Evolutionary conservation across 2,113 vertebrate genomes (phyloP).

Genomic region (Ginglymostoma cirratum): DNA sequence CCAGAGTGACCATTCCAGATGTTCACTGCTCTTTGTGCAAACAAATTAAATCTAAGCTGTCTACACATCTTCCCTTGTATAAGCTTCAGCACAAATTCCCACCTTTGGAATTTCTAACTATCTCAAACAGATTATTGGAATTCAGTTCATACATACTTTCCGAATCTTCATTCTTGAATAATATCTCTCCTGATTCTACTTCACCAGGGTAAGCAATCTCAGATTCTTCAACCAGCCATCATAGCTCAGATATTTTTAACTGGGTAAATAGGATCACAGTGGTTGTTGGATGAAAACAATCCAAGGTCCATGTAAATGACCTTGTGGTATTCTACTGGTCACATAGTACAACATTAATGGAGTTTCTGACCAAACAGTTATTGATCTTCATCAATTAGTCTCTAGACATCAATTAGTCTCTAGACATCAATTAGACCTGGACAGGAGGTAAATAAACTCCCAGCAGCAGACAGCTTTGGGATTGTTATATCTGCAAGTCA

Average conservation of each 20-base stretch:
- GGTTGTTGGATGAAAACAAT: not conserved
- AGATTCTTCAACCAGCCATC: not conserved
- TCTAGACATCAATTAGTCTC: not conserved
- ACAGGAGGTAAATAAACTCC: not conserved
- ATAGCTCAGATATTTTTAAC: not conserved
- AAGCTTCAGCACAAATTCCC: not conserved
- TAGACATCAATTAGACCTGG: not conserved
- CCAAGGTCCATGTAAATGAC: not conserved
- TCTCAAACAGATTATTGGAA: not conserved
- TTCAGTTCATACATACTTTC: not conserved
- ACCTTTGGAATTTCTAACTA: not conserved
- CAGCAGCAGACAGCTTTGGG: not conserved
- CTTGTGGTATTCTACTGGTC: not conserved
- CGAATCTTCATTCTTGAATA: not conserved
- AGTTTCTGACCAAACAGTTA: not conserved
- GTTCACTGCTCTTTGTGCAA: not conserved
- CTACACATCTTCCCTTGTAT: not conserved
- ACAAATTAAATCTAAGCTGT: not conserved
- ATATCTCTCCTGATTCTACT: not conserved
- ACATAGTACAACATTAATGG: not conserved
- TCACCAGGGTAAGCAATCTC: not conserved
- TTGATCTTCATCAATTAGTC: not conserved
- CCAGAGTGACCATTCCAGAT: not conserved
- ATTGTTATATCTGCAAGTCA: not conserved
- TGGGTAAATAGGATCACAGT: not conserved